Evolutionary conservation across 1,140 invertebrate genomes (phyloP).

Genomic region (Drosophila lacteicornis): DNA sequence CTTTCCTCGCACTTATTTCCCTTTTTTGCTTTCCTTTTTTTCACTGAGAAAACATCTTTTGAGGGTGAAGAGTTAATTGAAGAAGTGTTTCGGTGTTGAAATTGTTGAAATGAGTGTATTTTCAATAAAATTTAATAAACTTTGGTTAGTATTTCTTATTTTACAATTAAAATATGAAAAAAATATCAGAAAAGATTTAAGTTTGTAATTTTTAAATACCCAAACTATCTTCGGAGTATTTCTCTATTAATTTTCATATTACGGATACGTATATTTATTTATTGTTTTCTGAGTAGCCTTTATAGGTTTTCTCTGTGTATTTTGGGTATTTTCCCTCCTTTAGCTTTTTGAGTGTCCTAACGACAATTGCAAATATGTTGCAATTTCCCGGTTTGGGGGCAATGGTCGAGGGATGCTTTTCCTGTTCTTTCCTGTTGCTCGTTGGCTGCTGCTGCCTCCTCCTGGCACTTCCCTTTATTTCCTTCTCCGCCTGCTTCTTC

Average conservation of each 20-base stretch:
- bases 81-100: neutral
- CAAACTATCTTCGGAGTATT: neutral
- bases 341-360: slow-evolving; percentile 29
- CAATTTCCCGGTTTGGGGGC: slow-evolving; percentile 65
- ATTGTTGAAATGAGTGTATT: no score
- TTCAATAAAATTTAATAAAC: neutral
- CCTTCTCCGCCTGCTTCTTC: slow-evolving; percentile 3
- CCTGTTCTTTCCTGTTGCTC: slow-evolving; percentile 34
- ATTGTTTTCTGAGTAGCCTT: no score
- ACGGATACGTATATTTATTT: no score
- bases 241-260: neutral
- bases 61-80: neutral
- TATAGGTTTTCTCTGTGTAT: neutral
- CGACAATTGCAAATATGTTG: slow-evolving; percentile 82
- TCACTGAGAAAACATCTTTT: neutral
- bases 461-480: slow-evolving; percentile 2
- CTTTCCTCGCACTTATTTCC: neutral
- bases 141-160: no score
- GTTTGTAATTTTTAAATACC: no score
- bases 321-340: slow-evolving; percentile 6
- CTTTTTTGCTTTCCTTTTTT: slow-evolving; percentile 10
- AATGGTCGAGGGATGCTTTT: slow-evolving; percentile 28
- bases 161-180: no score
- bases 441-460: slow-evolving; percentile 20
- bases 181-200: no score